Evolutionary conservation across 2,113 vertebrate genomes (phyloP).

Genomic region (Herpetotheres cachinnans): DNA sequence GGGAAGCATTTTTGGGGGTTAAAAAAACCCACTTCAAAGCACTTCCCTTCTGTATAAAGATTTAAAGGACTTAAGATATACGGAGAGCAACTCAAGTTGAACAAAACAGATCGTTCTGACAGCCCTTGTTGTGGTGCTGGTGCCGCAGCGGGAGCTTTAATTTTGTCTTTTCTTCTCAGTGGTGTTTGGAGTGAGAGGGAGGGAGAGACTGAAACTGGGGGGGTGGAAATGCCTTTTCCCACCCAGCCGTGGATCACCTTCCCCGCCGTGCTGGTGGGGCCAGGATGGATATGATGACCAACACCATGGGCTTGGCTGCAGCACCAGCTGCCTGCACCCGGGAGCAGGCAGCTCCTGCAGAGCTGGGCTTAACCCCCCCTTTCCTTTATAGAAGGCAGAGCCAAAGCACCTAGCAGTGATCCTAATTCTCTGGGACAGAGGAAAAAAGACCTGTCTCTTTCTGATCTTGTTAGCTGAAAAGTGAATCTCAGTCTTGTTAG

Average conservation of each 20-base stretch:
- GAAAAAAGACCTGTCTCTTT: background rate
- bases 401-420: background rate
- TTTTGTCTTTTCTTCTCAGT: background rate
- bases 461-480: background rate
- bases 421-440: background rate
- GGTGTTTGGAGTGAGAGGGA: background rate
- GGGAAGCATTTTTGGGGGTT: background rate
- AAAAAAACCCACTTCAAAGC: background rate
- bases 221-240: background rate
- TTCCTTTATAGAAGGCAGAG: background rate
- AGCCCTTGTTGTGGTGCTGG: background rate
- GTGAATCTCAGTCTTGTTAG: background rate
- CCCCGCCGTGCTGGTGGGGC: background rate
- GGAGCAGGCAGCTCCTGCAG: background rate
- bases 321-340: no score
- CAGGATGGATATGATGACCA: rapidly evolving
- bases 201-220: background rate
- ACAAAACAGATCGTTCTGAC: rapidly evolving
- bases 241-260: background rate
- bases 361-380: background rate
- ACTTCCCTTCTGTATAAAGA: background rate
- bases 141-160: background rate
- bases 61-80: background rate
- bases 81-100: background rate
- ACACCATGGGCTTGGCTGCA: rapidly evolving